Evolutionary conservation across 2,113 vertebrate species (phyloP).

Genomic region (Gadus chalcogrammus): DNA sequence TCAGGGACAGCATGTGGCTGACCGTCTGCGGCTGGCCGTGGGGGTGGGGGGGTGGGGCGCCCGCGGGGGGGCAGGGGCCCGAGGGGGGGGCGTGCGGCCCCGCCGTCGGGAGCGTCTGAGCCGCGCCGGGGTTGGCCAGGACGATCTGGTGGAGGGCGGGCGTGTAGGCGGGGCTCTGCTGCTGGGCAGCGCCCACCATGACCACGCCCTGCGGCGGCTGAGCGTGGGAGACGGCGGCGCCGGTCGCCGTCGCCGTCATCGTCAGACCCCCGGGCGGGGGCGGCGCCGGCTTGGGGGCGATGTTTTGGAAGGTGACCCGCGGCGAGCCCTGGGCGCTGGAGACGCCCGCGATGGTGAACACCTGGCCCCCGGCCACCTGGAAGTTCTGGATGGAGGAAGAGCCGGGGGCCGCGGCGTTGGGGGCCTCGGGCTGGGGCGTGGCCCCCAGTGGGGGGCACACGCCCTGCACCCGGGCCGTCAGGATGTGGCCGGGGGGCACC

Average conservation of each 20-base stretch:
- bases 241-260: constrained; percentile 39
- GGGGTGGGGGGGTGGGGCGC: constrained; percentile 71
- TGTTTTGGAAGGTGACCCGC: constrained; percentile 94
- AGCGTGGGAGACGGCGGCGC: constrained; percentile 75
- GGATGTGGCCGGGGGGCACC: constrained; percentile 90
- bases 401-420: constrained; percentile 67
- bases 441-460: constrained; percentile 83
- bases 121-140: constrained; percentile 87
- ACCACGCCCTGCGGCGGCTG: constrained; percentile 86
- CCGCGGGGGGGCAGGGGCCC: constrained; percentile 72
- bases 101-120: constrained; percentile 86
- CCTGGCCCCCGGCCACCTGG: constrained; percentile 82
- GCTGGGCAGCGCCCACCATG: constrained; percentile 87
- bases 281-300: constrained; percentile 92
- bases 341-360: constrained; percentile 82
- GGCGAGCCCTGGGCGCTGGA: constrained; percentile 83
- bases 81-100: constrained; percentile 83
- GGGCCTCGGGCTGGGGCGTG: constrained; percentile 76
- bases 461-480: constrained; percentile 87
- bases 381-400: constrained; percentile 83
- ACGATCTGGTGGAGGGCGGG: constrained; percentile 98
- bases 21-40: constrained; percentile 83
- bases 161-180: constrained; percentile 85
- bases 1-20: constrained; percentile 91
- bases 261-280: constrained; percentile 76